These are phyloP conservation scores for Tetramorium alpestre DNA, from an alignment of 1,140 invertebrate species.

Conservation along the genomic window DNA sequence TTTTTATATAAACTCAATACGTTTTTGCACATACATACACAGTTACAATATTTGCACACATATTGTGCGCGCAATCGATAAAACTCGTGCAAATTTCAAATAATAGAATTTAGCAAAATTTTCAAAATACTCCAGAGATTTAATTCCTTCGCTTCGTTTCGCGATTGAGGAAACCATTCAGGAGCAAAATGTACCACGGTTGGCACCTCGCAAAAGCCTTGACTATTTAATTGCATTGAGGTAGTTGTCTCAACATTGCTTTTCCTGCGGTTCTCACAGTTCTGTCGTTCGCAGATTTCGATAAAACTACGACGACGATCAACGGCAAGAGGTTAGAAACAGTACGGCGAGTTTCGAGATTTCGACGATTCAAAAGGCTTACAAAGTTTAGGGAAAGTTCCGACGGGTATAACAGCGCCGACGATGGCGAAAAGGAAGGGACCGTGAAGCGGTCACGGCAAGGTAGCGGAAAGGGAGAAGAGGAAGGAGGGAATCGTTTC, in stretches of 20 bases:
- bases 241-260: slow-evolving; percentile 48
- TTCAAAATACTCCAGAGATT: not conserved
- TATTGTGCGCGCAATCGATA: not conserved
- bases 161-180: not conserved
- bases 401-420: slow-evolving; percentile 41
- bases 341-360: slow-evolving; percentile 57
- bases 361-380: slow-evolving; percentile 62
- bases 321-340: slow-evolving; percentile 48
- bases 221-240: slow-evolving; percentile 33
- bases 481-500: slow-evolving; percentile 20
- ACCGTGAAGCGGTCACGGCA: not conserved
- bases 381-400: slow-evolving; percentile 52
- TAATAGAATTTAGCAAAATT: slow-evolving; percentile 5
- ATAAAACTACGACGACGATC: slow-evolving; percentile 46
- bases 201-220: not conserved
- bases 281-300: slow-evolving; percentile 52
- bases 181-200: not conserved
- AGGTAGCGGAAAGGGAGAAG: slow-evolving; percentile 7
- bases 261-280: slow-evolving; percentile 34
- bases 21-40: not conserved
- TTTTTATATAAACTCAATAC: not conserved
- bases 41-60: not conserved
- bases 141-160: not conserved
- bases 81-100: not conserved
- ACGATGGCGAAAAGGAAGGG: not conserved